Evolutionary conservation across 1,140 invertebrate genomes (phyloP), one percentile per base, ranked within the genome.

Genomic region (Babylonia areolata): DNA sequence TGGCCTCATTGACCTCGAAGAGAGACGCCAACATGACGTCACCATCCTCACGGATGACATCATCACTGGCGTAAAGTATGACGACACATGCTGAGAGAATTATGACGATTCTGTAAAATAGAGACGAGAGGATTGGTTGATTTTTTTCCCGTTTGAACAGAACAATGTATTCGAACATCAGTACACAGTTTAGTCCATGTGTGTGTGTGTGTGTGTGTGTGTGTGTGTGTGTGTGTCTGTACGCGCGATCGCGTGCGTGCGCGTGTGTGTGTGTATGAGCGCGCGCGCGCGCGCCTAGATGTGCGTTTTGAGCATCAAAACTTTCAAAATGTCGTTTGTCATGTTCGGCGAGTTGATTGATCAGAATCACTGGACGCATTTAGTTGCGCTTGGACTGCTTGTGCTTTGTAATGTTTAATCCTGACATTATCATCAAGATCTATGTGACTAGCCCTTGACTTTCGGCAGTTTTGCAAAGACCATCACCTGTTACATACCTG

Each of bases 11-110:
- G 77, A 79, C 23, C 0, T 46, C 77, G n/a, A 79, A 79, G 6
- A 79, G 37, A 15, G 77, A 31, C 0, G 77, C 77, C 35, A 79
- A n/a, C 40, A 79, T 79, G 77, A 79, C 77, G 77, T 79, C 77
- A 79, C 77, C 77, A n/a, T 79, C 77, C 31, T 79, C 5, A 79
- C 77, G 77, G 9, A 79, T 46, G 42, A 79, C 37, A 20, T 40
- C 37, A 3, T 79, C 39, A n/a, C 11, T 40, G 37, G 28, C 39
- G 37, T n/a, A 23, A 37, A 15, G 11, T n/a, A 3, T 40, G 15
- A 79, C 39, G 17, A 79, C 3, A 37, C 28, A 31, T 2, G 42
- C 28, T 37, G 40, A 46, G 39, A 42, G 11, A 15, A 79, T 9
- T 15, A 79, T 1, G 17, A 46, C 37, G 31, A 73, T 33, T 33